Evolutionary conservation across 2,113 vertebrate species (phyloP), one percentile per base, ranked within the genome.

Genomic region (Epinephelus lanceolatus): DNA sequence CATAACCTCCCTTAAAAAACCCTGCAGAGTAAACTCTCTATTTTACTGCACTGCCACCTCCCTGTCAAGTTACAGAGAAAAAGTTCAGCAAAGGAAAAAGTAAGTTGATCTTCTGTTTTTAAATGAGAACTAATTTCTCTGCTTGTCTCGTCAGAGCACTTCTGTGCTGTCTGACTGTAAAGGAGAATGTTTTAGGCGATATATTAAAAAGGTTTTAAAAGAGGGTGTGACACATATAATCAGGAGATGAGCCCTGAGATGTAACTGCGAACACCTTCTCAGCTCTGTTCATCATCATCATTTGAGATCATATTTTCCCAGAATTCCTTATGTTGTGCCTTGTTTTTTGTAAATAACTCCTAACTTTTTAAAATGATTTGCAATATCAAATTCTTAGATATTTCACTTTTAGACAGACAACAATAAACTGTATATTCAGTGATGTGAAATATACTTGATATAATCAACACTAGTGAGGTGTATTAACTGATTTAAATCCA

Each of bases 301-400:
- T 52, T 80, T 19, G 57, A 76, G 45, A 47, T 18, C 33, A 33
- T 19, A 69, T 66, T 60, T 77, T 76, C 68, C 83, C 83, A 71
- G 40, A 85, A 55, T 49, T 40, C 82, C 65, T 78, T 52, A n/a
- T 40, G 33, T 67, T 70, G 77, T 89, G 70, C 70, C 52, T 53
- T 74, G 56, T 42, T 8, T 55, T 85, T 91, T 95, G 91, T 95
- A 94, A 89, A 94, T 94, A 94, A 72, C 27, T 81, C 33, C 66
- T 65, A 21, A 42, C 49, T 52, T 84, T 33, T 76, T 45, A 27
- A 76, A 89, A 79, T 56, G 60, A 75, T 89, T 89, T 85, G 47
- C 70, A 84, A 83, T 73, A 80, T 80, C 52, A 88, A 40, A 84
- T 81, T 89, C 52, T 81, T 93, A 91, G 81, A 89, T 71, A 40